phyloP scores from a whole-genome alignment of 2,797 vertebrate genomes.

The Trachurus trachurus region DNA sequence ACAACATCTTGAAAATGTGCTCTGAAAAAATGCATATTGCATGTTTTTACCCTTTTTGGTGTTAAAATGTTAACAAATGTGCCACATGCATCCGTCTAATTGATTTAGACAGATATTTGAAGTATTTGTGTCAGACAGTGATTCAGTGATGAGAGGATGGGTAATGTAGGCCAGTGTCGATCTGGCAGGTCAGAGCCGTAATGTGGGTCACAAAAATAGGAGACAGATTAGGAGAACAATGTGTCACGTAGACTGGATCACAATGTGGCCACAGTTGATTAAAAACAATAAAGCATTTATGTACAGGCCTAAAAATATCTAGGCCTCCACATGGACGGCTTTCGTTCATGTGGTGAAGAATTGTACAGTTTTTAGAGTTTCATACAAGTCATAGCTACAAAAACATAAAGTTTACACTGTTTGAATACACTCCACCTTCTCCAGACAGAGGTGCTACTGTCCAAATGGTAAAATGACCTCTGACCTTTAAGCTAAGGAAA shows the following conservation, averaged over 20 bases:
- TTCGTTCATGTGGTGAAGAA: too few relatives aligned
- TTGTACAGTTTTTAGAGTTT: neutral
- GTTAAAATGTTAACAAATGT: neutral
- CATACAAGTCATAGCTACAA: neutral
- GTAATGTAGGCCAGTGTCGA: constrained; percentile 5
- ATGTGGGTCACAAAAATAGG: constrained; percentile 30
- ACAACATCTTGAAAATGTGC: too few relatives aligned
- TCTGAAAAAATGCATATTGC: neutral
- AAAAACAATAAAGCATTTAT: neutral
- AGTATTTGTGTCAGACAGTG: constrained; percentile 9
- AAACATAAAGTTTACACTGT: neutral
- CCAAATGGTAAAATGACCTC: too few relatives aligned
- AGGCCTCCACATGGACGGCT: neutral
- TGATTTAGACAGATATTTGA: neutral
- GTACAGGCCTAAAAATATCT: neutral
- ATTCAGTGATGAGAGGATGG: neutral
- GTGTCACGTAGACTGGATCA: constrained; percentile 29
- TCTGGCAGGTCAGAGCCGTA: neutral
- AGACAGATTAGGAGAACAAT: constrained; percentile 25
- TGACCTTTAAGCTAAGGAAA: too few relatives aligned
- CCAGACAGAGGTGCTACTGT: too few relatives aligned
- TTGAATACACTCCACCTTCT: too few relatives aligned
- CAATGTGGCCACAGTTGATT: neutral
- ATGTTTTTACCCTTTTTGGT: neutral
- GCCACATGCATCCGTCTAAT: neutral